Evolutionary conservation across 2,113 vertebrate species (phyloP).

Genomic region (Phrynosoma blainvillii): DNA sequence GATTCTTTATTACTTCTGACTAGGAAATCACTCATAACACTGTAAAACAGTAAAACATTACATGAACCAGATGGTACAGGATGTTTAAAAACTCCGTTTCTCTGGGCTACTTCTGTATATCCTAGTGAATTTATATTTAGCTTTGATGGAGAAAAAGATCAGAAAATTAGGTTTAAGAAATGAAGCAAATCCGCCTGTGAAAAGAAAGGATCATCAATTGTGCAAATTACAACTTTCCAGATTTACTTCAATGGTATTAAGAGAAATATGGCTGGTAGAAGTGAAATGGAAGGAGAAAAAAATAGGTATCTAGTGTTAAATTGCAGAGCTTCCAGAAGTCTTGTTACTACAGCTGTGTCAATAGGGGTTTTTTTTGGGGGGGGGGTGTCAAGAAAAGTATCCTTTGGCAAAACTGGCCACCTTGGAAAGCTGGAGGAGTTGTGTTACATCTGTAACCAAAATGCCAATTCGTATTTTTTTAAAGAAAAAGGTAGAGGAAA

Average conservation of each 20-base stretch:
- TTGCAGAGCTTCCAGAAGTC: slow-evolving; percentile 22
- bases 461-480: slow-evolving; percentile 14
- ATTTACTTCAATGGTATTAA: neutral
- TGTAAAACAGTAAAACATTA: neutral
- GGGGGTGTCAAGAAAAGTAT: slow-evolving; percentile 8
- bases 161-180: neutral
- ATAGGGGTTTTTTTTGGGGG: slow-evolving; percentile 11
- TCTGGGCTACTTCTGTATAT: neutral
- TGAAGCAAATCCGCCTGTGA: neutral
- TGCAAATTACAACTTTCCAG: slow-evolving; percentile 22
- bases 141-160: neutral
- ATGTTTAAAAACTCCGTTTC: neutral
- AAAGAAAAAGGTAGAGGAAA: slow-evolving; percentile 18
- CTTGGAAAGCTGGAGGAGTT: slow-evolving; percentile 6
- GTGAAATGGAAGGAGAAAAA: neutral
- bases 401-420: slow-evolving; percentile 15
- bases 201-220: slow-evolving; percentile 6
- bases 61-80: neutral
- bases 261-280: neutral
- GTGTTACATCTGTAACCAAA: slow-evolving; percentile 21
- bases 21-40: neutral
- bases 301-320: slow-evolving; percentile 7
- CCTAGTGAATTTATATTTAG: slow-evolving; percentile 10
- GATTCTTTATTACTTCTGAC: slow-evolving; percentile 15
- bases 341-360: slow-evolving; percentile 39